Evolutionary conservation across 2,888 invertebrate species (phyloP).

Genomic region (Andrena praecox): DNA sequence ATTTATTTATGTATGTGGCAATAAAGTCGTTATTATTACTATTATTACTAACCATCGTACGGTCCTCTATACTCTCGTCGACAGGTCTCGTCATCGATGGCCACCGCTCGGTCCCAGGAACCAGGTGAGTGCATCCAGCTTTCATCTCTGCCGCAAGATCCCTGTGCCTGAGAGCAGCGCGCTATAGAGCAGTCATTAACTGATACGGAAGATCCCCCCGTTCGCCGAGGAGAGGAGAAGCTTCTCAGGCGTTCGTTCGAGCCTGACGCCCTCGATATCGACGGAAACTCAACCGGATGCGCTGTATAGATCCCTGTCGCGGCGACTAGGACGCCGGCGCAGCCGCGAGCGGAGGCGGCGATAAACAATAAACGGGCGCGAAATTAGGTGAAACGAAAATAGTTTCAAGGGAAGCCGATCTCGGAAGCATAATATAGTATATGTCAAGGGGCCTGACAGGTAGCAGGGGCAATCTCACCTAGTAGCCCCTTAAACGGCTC

Average conservation of each 20-base stretch:
- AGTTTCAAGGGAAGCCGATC: constrained; percentile 78
- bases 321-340: background rate
- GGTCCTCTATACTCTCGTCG: background rate
- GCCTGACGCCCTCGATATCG: constrained; percentile 37
- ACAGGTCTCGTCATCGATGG: background rate
- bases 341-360: constrained; percentile 11
- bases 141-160: background rate
- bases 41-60: constrained; percentile 66
- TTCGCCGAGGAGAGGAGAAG: background rate
- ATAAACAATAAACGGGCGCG: constrained; percentile 54
- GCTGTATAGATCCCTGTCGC: constrained; percentile 10
- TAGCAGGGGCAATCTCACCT: constrained; percentile 82
- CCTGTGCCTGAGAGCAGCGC: background rate
- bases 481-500: constrained; percentile 82
- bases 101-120: too few relatives aligned
- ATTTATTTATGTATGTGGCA: constrained; percentile 76
- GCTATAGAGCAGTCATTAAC: constrained; percentile 5
- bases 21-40: constrained; percentile 75
- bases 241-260: background rate
- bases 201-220: background rate
- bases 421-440: constrained; percentile 75
- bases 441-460: constrained; percentile 81
- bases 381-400: constrained; percentile 72
- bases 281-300: background rate
- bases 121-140: constrained; percentile 7